Evolutionary conservation across 2,113 vertebrate genomes (phyloP), one percentile per base, ranked within the genome.

Genomic region (Cairina moschata): DNA sequence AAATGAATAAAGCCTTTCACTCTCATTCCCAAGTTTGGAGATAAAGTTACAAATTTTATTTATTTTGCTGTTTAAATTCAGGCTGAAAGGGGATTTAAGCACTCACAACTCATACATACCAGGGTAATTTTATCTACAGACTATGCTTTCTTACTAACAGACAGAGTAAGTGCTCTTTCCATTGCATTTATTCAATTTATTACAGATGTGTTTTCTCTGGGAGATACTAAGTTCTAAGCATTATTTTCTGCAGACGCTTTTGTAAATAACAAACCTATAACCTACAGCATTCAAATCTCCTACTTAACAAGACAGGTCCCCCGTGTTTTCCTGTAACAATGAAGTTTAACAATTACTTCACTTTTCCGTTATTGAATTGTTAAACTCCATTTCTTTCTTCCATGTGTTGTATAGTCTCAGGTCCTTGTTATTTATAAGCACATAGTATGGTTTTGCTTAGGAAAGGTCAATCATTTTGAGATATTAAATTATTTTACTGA

Each of bases 401-500:
- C 26, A n/a, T 56, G 66, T 7, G 5, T 82, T 54, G 18, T 34
- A n/a, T 87, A 36, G 52, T 85, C 48, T 77, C 65, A 44, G 63
- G 54, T 83, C 55, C 42, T 90, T 75, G 17, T 20, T 56, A 73
- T 65, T 92, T 91, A 71, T 21, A 89, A 76, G 42, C 25, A 56
- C 17, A 58, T 26, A 76, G 25, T 32, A 74, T n/a, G 59, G 18
- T 69, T 95, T 95, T 95, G 36, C 26, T 76, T 87, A 74, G 22
- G 54, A 91, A 50, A 86, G 59, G n/a, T 89, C 25, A 73, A 88
- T 69, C 68, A 93, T 96, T 63, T 44, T 86, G 77, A 88, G 56
- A 77, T 94, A 94, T 90, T 95, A 73, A 94, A 91, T 96, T 52
- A 94, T 94, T 94, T 90, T 52, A 65, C 62, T 96, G 89, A 68